Evolutionary conservation across 2,888 invertebrate species (phyloP).

Genomic region (Chloroclystis v-ata): DNA sequence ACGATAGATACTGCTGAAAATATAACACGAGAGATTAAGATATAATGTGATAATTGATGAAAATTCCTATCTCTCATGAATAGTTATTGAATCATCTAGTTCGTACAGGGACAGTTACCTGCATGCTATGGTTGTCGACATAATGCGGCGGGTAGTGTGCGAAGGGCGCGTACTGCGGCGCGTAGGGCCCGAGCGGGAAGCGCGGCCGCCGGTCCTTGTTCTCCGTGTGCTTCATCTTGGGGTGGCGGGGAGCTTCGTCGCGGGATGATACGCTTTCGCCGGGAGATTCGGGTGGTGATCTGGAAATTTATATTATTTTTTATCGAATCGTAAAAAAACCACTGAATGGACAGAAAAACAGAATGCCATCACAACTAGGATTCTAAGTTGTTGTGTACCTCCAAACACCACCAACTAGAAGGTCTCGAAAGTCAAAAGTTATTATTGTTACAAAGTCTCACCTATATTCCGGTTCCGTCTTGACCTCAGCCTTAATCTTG

Average conservation of each 20-base stretch:
- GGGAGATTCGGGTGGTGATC: conserved; percentile 52
- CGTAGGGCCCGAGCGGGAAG: conserved; percentile 70
- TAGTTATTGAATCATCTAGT: too few species aligned
- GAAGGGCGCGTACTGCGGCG: conserved; percentile 68
- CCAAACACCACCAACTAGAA: too few species aligned
- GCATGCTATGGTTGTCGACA: conserved; percentile 21
- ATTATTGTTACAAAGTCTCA: neutral
- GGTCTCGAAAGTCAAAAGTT: too few species aligned
- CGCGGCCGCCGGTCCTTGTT: conserved; percentile 63
- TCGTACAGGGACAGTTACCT: conserved; percentile 8
- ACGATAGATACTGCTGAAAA: conserved; percentile 16
- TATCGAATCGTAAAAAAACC: too few species aligned
- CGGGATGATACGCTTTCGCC: conserved; percentile 38
- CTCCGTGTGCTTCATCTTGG: conserved; percentile 70
- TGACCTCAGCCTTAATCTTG: conserved; percentile 68
- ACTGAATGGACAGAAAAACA: neutral
- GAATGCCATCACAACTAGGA: too few species aligned
- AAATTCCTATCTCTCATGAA: too few species aligned
- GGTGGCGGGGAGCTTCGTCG: conserved; percentile 54
- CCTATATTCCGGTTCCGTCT: conserved; percentile 67
- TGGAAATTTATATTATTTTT: neutral
- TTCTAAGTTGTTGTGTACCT: too few species aligned
- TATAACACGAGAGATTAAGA: too few species aligned
- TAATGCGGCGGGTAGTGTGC: conserved; percentile 61
- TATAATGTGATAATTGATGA: too few species aligned